Evolutionary conservation across 2,113 vertebrate species (phyloP), one percentile per base, ranked within the genome.

Genomic region (Trichechus manatus): DNA sequence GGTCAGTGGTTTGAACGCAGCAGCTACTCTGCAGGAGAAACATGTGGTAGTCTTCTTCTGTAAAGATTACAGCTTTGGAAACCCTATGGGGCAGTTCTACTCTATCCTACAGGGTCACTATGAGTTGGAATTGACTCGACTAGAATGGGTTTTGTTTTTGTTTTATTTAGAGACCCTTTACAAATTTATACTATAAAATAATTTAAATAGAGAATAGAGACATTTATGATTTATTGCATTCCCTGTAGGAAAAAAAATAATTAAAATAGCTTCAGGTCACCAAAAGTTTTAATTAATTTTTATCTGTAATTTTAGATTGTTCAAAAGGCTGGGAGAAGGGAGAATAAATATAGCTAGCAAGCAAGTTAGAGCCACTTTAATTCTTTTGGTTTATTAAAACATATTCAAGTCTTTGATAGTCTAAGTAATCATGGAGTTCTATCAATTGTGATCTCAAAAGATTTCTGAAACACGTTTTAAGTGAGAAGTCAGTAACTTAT

Each of bases 401-500:
- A 80, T 89, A 97, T 90, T 97, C 82, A 97, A 82, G 63, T 97
- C 53, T 98, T 98, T 98, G 97, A 98, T 97, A 70, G 86, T 42
- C 82, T 98, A 31, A 97, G 97, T 97, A 98, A 96, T 98, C 93
- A 94, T 88, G 25, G 31, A 77, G 7, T 91, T 88, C 87, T 79
- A 98, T 98, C 97, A 98, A 86, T 98, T 98, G 97, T 17, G 0
- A 96, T 96, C 93, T 97, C 94, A 98, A 98, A 98, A 98, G 95
- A 97, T 97, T 98, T 98, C 96, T 95, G 89, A 98, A 98, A 96
- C 56, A 88, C 96, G 97, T 98, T 98, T 97, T 23, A 97, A 98
- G 86, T 0, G 0, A 98, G 97, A 98, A 97, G 96, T 97, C 97
- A 97, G 96, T 98, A 98, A 98, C 98, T 98, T 97, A 98, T 97